These are phyloP conservation scores for Lethrus apterus DNA, from an alignment of 1,140 invertebrate species.

Conservation along the genomic window DNA sequence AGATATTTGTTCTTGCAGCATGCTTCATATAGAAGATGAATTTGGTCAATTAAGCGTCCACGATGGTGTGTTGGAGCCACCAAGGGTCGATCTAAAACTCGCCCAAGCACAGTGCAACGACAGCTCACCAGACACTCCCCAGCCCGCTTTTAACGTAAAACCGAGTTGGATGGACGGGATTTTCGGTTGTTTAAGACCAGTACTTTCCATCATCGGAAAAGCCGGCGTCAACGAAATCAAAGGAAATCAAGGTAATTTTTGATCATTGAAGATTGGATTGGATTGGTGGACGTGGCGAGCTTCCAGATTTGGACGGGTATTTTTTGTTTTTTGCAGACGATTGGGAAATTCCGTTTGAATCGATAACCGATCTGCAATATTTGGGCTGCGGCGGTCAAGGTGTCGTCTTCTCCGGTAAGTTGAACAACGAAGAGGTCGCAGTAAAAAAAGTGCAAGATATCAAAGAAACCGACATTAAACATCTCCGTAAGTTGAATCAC, in stretches of 20 bases:
- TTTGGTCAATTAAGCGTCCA: conserved; percentile 48
- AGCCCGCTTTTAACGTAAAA: conserved; percentile 45
- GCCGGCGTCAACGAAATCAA: conserved; percentile 62
- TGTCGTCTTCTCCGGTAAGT: conserved; percentile 85
- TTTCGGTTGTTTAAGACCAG: conserved; percentile 77
- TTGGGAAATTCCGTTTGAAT: conserved; percentile 94
- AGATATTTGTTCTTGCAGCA: conserved; percentile 47
- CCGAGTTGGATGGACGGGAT: conserved; percentile 74
- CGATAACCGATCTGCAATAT: conserved; percentile 86
- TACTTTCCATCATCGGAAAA: conserved; percentile 79
- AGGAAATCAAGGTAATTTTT: conserved; percentile 40
- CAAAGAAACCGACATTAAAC: conserved; percentile 91
- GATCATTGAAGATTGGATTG: conserved; percentile 16
- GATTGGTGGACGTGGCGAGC: too few species aligned
- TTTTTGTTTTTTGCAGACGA: conserved; percentile 51
- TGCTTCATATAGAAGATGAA: conserved; percentile 61
- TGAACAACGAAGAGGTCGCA: conserved; percentile 80
- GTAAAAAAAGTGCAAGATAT: conserved; percentile 94
- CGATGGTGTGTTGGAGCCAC: conserved; percentile 20
- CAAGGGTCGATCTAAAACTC: conserved; percentile 25
- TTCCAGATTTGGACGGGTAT: background rate
- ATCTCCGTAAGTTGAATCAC: conserved; percentile 91
- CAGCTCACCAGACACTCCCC: conserved; percentile 40
- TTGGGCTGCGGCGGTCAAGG: conserved; percentile 94
- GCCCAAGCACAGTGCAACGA: conserved; percentile 28